Conservation (phyloP, 2,888 invertebrate species). For the Tipula confusa region DNA sequence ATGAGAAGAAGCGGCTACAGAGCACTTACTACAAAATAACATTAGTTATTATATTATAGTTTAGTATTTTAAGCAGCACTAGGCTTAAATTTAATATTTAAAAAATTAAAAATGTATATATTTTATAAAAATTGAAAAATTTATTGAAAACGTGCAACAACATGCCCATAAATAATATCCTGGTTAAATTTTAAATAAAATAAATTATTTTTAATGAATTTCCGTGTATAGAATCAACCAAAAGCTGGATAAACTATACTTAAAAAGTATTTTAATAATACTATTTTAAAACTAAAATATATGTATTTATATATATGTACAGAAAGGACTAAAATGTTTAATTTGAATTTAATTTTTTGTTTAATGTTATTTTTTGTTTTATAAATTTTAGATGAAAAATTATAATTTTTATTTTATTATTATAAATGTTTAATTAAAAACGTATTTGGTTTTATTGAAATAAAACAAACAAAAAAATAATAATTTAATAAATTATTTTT, state of each 20-base stretch:
- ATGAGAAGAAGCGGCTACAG: too few species aligned
- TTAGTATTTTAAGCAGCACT: too few species aligned
- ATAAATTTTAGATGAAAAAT: conserved; percentile 5
- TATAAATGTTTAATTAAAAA: background rate
- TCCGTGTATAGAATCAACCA: background rate
- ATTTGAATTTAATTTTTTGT: background rate
- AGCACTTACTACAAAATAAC: too few species aligned
- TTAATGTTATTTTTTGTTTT: background rate
- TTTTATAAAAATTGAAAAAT: too few species aligned
- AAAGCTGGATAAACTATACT: background rate
- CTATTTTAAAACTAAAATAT: background rate
- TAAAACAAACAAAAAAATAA: too few species aligned
- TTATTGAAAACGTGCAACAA: background rate
- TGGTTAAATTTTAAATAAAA: background rate
- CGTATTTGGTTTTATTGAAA: background rate
- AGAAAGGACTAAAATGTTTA: background rate
- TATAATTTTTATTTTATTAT: background rate
- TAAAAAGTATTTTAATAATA: background rate
- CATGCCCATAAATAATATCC: background rate
- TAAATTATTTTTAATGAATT: background rate
- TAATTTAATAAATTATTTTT: background rate
- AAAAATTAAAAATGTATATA: background rate
- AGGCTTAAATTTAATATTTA: too few species aligned
- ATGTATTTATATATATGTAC: too few species aligned
- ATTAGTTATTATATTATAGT: too few species aligned